Evolutionary conservation across 1,140 invertebrate species (phyloP), one percentile per base, ranked within the genome.

Genomic region (Drosophila mojavensis): DNA sequence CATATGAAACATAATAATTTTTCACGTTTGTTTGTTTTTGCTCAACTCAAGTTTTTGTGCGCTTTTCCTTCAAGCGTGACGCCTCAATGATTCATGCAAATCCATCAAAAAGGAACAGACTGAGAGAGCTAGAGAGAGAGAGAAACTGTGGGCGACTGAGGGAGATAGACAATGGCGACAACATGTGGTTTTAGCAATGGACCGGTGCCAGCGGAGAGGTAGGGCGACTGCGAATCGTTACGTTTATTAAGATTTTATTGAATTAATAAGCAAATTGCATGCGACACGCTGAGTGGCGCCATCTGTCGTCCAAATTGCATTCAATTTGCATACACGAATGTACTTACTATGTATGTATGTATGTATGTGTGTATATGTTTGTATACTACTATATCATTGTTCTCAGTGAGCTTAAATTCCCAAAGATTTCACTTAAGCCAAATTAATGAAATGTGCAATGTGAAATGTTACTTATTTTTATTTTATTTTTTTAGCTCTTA

Each of bases 11-110:
- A 81, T 83, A 77, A 77, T 80, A 69, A 80, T 69, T 65, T 74
- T 64, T 64, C 39, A 59, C 20, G 45, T 41, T 36, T 39, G 3
- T 45, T 47, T 28, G 24, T 28, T 24, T 50, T 43, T 20, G 7
- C 68, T 72, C 62, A 68, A 77, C 75, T 85, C 79, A 88, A 81
- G 78, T 81, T 50, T 86, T 86, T 81, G 74, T 67, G 78, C 84
- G 84, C 65, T 89, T 89, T 84, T 89, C 84, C 47, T 75, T 72
- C 84, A 71, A 89, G 85, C 84, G 81, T 89, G 85, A 89, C 84
- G 84, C 80, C 64, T 86, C 83, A 89, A 89, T 89, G 84, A 89
- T 89, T 89, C 84, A 89, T 89, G 84, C 85, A 89, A 89, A 89
- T 89, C 85, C 84, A 89, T 89, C 84, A 85, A 61, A 66, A 71